Evolutionary conservation across 2,113 vertebrate species (phyloP).

Genomic region (Spilogale gracilis): DNA sequence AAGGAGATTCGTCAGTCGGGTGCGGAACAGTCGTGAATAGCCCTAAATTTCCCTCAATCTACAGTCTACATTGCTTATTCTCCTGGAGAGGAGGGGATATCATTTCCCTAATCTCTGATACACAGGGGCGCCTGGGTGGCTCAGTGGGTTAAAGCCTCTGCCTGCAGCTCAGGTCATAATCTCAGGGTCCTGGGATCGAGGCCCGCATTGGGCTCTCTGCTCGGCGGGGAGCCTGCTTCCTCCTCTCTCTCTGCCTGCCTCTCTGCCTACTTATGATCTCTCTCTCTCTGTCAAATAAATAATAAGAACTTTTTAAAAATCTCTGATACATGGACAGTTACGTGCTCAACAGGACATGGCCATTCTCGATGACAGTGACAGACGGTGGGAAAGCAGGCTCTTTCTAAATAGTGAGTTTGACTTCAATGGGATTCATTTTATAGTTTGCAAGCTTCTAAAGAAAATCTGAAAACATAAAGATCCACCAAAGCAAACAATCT

Average conservation of each 20-base stretch:
- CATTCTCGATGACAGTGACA: accelerated
- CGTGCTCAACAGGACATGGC: accelerated
- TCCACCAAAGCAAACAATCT: not conserved
- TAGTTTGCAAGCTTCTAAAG: not conserved
- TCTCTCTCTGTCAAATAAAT: no score
- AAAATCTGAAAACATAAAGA: not conserved
- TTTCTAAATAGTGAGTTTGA: not conserved
- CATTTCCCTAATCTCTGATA: not conserved
- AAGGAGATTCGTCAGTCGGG: accelerated
- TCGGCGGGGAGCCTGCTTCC: no score
- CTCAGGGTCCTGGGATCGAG: no score
- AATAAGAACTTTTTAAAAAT: no score
- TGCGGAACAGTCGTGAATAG: accelerated
- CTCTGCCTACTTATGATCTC: no score
- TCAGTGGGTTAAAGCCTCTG: no score
- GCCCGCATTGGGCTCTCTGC: no score
- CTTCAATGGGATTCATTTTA: not conserved
- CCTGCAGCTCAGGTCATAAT: no score
- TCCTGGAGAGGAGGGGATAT: not conserved
- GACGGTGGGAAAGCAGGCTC: not conserved
- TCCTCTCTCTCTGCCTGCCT: no score
- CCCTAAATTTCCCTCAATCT: not conserved
- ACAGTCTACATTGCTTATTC: accelerated
- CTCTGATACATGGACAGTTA: accelerated
- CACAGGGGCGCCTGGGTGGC: no score